Conservation (phyloP, 2,797 vertebrate species). For the Schizopygopsis pylzovi region DNA sequence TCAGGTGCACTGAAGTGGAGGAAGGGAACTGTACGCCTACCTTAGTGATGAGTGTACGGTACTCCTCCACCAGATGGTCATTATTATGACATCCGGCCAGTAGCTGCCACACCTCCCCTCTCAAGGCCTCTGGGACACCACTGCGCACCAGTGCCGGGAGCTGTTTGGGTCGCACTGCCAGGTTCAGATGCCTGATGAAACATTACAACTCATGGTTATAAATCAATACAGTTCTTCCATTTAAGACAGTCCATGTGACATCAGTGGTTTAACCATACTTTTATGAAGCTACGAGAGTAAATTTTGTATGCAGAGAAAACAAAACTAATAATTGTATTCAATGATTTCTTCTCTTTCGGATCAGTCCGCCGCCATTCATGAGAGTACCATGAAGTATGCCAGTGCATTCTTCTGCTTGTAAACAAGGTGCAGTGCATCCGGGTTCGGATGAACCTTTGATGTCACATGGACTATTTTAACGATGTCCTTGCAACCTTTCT, state of each 20-base stretch:
- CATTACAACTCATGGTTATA: neutral
- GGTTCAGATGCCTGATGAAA: slow-evolving; percentile 88
- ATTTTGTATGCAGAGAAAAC: too few species aligned
- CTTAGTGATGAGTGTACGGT: slow-evolving; percentile 98
- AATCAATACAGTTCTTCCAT: neutral
- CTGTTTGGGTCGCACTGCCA: slow-evolving; percentile 91
- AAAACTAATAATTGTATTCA: too few species aligned
- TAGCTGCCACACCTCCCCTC: slow-evolving; percentile 98
- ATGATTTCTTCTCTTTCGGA: too few species aligned
- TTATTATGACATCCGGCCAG: slow-evolving; percentile 97
- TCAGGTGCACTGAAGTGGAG: neutral
- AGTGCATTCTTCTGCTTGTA: too few species aligned
- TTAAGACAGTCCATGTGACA: neutral
- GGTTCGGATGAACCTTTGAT: too few species aligned
- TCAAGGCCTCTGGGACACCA: slow-evolving; percentile 94
- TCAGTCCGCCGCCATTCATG: too few species aligned
- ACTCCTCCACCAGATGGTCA: slow-evolving; percentile 96
- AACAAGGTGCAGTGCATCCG: too few species aligned
- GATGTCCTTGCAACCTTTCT: too few species aligned
- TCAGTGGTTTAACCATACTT: neutral
- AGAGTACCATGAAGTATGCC: too few species aligned
- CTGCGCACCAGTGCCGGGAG: slow-evolving; percentile 91
- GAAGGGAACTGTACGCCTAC: slow-evolving; percentile 71
- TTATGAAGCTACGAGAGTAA: neutral
- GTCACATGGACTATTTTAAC: too few species aligned